These are phyloP conservation scores for Ammodytes dubius DNA, from an alignment of 2,113 vertebrate species.

Conservation along the genomic window DNA sequence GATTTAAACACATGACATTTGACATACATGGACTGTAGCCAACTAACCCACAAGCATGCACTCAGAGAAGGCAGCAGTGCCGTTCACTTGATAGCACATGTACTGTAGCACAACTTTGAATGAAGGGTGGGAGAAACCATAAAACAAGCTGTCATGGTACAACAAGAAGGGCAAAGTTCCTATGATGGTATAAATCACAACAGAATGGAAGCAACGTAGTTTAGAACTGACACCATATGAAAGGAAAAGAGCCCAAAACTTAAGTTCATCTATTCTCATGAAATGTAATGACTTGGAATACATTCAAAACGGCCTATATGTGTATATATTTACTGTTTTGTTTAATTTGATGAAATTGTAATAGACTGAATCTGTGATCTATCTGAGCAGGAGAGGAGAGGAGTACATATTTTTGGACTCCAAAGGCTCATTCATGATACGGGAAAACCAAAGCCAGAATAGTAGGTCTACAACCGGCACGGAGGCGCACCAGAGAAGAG, in stretches of 20 bases:
- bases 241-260: background rate
- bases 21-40: background rate
- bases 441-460: slow-evolving; percentile 19
- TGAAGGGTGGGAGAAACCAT: slow-evolving; percentile 25
- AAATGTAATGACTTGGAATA: background rate
- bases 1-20: background rate
- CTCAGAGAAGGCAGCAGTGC: background rate
- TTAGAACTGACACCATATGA: background rate
- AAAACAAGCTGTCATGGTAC: slow-evolving; percentile 27
- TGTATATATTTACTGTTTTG: slow-evolving; percentile 13
- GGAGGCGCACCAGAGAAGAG: background rate
- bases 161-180: slow-evolving; percentile 7
- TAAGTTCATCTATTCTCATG: background rate
- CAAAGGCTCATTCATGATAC: slow-evolving; percentile 27
- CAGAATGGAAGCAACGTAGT: slow-evolving; percentile 18
- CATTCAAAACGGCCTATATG: background rate
- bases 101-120: background rate
- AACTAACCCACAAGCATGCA: background rate
- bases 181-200: slow-evolving; percentile 26
- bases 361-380: background rate
- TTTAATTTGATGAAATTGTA: slow-evolving; percentile 15
- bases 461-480: background rate
- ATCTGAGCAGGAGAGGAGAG: background rate
- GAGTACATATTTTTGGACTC: slow-evolving; percentile 8
- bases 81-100: background rate